Conservation (phyloP, 2,888 invertebrate species). For the Platycheirus rosarum region DNA sequence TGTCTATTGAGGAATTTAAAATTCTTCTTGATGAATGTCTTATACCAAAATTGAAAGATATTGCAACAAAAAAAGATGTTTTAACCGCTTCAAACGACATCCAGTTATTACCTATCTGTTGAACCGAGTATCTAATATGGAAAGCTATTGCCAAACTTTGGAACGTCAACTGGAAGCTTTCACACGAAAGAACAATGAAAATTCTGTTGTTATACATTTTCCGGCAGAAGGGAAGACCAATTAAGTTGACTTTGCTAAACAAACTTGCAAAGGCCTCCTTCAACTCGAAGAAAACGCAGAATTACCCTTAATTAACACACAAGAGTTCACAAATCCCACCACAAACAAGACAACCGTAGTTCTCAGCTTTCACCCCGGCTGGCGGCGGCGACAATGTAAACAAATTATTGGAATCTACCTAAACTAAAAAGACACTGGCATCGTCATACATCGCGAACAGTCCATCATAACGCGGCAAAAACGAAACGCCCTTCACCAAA, state of each 20-base stretch:
- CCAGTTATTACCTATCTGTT: neutral
- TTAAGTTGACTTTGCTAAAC: conserved; percentile 21
- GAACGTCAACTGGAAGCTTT: neutral
- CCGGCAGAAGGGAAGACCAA: conserved; percentile 16
- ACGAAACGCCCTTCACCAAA: neutral
- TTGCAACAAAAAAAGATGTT: conserved; percentile 3
- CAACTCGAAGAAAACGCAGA: conserved; percentile 9
- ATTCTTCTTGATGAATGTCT: neutral
- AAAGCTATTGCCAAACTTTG: neutral
- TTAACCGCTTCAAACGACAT: neutral
- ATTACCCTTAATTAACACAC: neutral
- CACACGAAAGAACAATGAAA: neutral
- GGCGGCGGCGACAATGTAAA: neutral
- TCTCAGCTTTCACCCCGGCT: neutral
- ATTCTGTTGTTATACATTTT: conserved; percentile 19
- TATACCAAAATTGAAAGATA: neutral
- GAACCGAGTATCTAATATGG: neutral
- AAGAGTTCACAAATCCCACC: neutral
- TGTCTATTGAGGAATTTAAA: conserved; percentile 5
- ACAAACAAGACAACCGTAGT: neutral
- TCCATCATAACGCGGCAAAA: neutral
- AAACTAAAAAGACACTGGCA: neutral
- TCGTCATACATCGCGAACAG: neutral
- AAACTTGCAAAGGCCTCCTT: conserved; percentile 15
- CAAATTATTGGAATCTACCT: conserved; percentile 1